A percentile compares a stretch with the other conserved stretches of the same genome.
These are phyloP conservation scores for Spisula subtruncata DNA, from an alignment of 2,888 invertebrate genomes.

Conservation along the genomic window DNA sequence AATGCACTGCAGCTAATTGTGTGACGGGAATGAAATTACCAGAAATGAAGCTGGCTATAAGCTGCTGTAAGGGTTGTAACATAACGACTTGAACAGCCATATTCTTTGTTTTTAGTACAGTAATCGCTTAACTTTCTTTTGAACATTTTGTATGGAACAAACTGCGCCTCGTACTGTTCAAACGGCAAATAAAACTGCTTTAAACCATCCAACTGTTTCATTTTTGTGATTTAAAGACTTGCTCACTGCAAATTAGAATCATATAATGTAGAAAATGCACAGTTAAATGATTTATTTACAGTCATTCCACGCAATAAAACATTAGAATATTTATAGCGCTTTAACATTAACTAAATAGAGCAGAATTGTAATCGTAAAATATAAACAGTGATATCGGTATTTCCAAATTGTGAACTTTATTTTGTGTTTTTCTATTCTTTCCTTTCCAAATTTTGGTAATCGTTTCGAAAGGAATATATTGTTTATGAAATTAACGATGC, in stretches of 20 bases:
- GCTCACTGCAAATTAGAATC: background rate
- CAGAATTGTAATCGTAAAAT: too few relatives aligned
- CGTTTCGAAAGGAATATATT: too few relatives aligned
- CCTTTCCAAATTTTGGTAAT: too few relatives aligned
- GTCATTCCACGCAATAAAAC: too few relatives aligned
- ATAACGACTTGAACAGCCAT: background rate
- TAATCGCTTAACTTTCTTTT: background rate
- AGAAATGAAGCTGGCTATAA: constrained; percentile 17
- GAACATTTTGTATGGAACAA: background rate
- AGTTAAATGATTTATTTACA: too few relatives aligned
- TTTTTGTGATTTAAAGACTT: background rate
- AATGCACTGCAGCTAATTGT: constrained; percentile 35
- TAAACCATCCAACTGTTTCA: background rate
- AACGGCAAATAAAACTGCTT: background rate
- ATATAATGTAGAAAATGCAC: background rate
- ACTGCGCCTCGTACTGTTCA: background rate
- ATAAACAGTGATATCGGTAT: too few relatives aligned
- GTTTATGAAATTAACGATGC: too few relatives aligned
- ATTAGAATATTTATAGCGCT: too few relatives aligned
- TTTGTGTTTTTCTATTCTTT: too few relatives aligned
- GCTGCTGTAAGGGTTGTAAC: background rate
- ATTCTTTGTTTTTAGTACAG: background rate
- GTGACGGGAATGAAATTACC: constrained; percentile 22
- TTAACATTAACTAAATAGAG: too few relatives aligned
- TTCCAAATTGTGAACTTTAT: too few relatives aligned